Evolutionary conservation across 1,140 invertebrate genomes (phyloP).

Genomic region (Diplogasteroides magnus): DNA sequence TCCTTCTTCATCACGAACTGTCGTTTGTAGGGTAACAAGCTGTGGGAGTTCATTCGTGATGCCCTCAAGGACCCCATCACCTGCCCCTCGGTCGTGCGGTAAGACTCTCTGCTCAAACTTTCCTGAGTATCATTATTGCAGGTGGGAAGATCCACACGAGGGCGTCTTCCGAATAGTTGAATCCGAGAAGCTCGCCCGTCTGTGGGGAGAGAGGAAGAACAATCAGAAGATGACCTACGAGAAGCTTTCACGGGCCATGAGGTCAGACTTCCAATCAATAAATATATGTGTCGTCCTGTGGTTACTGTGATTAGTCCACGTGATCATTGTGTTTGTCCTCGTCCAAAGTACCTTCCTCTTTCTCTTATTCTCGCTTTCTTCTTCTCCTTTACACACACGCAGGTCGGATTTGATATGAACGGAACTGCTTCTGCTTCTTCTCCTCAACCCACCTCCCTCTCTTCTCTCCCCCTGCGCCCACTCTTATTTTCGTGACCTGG

Average conservation of each 20-base stretch:
- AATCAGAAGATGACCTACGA: conserved; percentile 88
- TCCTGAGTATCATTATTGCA: conserved; percentile 57
- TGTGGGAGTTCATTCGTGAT: conserved; percentile 77
- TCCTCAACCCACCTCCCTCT: no score
- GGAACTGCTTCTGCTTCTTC: no score
- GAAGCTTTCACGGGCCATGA: conserved; percentile 84
- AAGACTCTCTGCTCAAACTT: neutral
- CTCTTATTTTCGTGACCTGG: no score
- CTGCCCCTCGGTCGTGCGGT: conserved; percentile 63
- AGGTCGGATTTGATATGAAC: no score
- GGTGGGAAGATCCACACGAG: conserved; percentile 78
- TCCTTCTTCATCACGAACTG: no score
- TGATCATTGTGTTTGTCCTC: neutral
- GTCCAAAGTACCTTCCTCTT: no score
- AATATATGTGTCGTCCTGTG: neutral
- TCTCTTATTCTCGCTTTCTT: no score
- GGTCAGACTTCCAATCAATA: conserved; percentile 66
- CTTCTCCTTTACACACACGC: no score
- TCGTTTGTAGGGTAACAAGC: conserved; percentile 67
- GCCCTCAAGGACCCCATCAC: conserved; percentile 70
- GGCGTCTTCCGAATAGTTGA: conserved; percentile 82
- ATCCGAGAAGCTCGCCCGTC: conserved; percentile 78
- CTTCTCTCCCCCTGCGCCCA: no score
- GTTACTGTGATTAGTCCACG: neutral
- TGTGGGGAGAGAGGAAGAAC: conserved; percentile 78